A percentile compares a stretch with the other conserved stretches of the same genome.
These are phyloP conservation scores for Cancer borealis DNA, from an alignment of 2,888 invertebrate species.

Conservation along the genomic window DNA sequence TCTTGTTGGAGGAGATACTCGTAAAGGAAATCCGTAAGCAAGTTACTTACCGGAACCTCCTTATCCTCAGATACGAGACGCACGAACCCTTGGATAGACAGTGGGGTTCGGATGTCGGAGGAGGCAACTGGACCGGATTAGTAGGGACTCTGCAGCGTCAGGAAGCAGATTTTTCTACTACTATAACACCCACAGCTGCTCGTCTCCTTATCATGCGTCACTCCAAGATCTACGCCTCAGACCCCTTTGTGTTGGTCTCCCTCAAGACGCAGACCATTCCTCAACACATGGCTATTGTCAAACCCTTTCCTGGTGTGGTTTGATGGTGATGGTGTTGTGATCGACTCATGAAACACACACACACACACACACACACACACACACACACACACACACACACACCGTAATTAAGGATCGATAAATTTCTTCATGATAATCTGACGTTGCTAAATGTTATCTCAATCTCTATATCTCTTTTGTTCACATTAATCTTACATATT, in stretches of 20 bases:
- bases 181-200: constrained; percentile 44
- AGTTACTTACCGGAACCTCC: background rate
- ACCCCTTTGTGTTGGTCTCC: constrained; percentile 67
- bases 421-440: background rate
- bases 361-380: background rate
- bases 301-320: constrained; percentile 66
- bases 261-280: constrained; percentile 57
- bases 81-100: constrained; percentile 54
- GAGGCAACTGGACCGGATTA: constrained; percentile 68
- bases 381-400: background rate
- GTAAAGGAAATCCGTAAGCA: background rate
- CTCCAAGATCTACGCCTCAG: constrained; percentile 60
- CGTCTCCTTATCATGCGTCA: constrained; percentile 57
- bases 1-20: no score
- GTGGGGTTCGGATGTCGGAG: constrained; percentile 56
- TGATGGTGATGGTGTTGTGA: background rate
- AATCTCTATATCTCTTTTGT: no score
- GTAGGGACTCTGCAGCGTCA: constrained; percentile 70
- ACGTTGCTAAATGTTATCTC: background rate
- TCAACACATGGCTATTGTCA: constrained; percentile 48
- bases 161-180: constrained; percentile 63
- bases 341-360: no score
- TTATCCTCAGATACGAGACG: constrained; percentile 59
- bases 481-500: no score
- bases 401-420: background rate